phyloP scores from a whole-genome alignment of 2,113 vertebrate genomes.

The Hippocampus barbouri region DNA sequence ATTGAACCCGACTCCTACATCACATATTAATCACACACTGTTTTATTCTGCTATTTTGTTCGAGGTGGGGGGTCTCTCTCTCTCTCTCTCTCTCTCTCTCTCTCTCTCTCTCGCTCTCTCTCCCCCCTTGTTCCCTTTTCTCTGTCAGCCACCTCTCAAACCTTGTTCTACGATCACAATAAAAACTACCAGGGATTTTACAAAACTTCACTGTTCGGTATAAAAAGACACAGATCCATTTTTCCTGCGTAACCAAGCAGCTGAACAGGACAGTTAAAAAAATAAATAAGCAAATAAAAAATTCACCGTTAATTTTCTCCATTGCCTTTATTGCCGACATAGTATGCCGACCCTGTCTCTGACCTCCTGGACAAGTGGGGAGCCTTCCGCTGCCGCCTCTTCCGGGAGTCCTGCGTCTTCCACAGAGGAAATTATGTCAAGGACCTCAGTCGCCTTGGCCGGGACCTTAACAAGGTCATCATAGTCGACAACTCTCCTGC shows the following conservation, averaged over 20 bases:
- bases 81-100: no score
- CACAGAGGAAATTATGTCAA: constrained; percentile 96
- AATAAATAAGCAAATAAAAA: neutral
- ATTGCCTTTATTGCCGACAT: neutral
- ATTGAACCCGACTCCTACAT: no score
- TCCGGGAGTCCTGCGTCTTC: constrained; percentile 96
- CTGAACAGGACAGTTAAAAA: neutral
- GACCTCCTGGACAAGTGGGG: constrained; percentile 98
- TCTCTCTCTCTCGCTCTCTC: no score
- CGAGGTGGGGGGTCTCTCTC: no score
- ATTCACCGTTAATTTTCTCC: neutral
- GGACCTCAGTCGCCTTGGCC: constrained; percentile 92
- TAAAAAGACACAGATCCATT: neutral
- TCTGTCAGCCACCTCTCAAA: no score
- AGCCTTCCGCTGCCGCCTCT: constrained; percentile 89
- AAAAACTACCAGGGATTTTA: neutral
- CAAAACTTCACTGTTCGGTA: neutral
- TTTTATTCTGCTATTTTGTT: no score
- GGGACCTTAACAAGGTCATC: constrained; percentile 89
- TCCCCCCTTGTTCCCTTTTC: no score
- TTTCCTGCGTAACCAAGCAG: neutral
- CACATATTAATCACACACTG: no score
- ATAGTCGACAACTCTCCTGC: constrained; percentile 97
- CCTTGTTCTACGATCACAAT: neutral
- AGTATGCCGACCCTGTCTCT: constrained; percentile 95